Evolutionary conservation across 2,888 invertebrate genomes (phyloP).

Genomic region (Dasysyrphus tricinctus): DNA sequence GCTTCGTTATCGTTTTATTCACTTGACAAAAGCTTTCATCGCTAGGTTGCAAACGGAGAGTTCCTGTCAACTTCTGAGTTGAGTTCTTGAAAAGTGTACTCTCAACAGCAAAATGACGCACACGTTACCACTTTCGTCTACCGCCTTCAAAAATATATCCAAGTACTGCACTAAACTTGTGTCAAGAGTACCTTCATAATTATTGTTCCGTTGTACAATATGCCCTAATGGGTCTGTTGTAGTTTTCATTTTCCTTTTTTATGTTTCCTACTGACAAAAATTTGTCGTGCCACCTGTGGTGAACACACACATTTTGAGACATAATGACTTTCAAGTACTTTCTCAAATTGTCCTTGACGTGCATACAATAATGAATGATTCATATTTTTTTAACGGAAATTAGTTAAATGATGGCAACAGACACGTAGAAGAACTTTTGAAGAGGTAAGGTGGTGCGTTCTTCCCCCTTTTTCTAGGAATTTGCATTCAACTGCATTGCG

Average conservation of each 20-base stretch:
- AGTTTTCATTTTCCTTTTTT: conserved; percentile 52
- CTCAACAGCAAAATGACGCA: conserved; percentile 54
- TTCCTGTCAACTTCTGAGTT: conserved; percentile 35
- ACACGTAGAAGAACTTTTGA: conserved; percentile 65
- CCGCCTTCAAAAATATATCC: conserved; percentile 51
- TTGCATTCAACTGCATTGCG: conserved; percentile 66
- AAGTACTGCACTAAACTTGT: conserved; percentile 63
- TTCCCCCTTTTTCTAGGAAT: conserved; percentile 22
- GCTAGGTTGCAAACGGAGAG: conserved; percentile 36
- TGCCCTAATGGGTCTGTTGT: conserved; percentile 67
- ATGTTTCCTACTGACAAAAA: conserved; percentile 51
- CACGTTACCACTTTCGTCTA: conserved; percentile 29
- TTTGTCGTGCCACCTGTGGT: conserved; percentile 71
- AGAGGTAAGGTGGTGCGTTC: conserved; percentile 36
- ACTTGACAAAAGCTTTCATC: conserved; percentile 18
- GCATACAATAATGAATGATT: conserved; percentile 41
- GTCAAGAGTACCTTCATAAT: conserved; percentile 59
- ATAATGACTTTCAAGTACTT: conserved; percentile 67
- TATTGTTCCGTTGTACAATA: conserved; percentile 61
- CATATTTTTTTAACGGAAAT: conserved; percentile 40
- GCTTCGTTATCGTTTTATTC: conserved; percentile 29
- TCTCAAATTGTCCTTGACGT: conserved; percentile 63
- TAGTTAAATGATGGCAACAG: conserved; percentile 68
- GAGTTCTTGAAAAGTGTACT: conserved; percentile 41
- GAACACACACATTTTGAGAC: conserved; percentile 60